These are phyloP conservation scores for Catharus ustulatus DNA, from an alignment of 2,797 vertebrate species.

Conservation along the genomic window DNA sequence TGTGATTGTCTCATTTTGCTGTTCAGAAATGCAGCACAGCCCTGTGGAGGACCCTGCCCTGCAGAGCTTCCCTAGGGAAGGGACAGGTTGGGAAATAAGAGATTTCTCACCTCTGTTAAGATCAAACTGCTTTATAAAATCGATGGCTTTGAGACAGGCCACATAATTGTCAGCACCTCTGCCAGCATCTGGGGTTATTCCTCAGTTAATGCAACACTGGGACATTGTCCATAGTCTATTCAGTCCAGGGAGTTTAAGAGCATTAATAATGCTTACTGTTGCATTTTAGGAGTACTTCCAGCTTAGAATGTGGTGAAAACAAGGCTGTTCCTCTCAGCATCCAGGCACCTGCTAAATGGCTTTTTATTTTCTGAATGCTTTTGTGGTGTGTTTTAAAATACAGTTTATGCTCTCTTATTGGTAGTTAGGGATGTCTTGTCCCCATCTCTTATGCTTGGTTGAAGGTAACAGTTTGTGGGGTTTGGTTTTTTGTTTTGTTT, in stretches of 20 bases:
- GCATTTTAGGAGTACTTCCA: background rate
- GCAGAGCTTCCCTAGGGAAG: background rate
- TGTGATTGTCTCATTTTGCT: background rate
- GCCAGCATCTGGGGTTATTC: background rate
- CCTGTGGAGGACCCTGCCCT: background rate
- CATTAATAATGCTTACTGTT: background rate
- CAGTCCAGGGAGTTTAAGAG: background rate
- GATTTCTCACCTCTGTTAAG: background rate
- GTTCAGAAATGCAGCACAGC: background rate
- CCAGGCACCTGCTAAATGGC: background rate
- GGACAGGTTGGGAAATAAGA: background rate
- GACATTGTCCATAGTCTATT: background rate
- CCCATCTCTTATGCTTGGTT: background rate
- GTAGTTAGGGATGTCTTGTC: background rate
- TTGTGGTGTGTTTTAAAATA: background rate
- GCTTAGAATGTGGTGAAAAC: background rate
- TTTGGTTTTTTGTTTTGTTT: background rate
- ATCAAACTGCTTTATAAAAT: slow-evolving; percentile 1
- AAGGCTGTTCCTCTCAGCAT: background rate
- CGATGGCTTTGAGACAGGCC: background rate
- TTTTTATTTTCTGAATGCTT: background rate
- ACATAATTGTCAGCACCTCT: background rate
- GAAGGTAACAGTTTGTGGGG: background rate
- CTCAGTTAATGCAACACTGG: background rate
- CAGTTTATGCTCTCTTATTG: background rate